Evolutionary conservation across 2,888 invertebrate genomes (phyloP).

Genomic region (Sialis fuliginosa): DNA sequence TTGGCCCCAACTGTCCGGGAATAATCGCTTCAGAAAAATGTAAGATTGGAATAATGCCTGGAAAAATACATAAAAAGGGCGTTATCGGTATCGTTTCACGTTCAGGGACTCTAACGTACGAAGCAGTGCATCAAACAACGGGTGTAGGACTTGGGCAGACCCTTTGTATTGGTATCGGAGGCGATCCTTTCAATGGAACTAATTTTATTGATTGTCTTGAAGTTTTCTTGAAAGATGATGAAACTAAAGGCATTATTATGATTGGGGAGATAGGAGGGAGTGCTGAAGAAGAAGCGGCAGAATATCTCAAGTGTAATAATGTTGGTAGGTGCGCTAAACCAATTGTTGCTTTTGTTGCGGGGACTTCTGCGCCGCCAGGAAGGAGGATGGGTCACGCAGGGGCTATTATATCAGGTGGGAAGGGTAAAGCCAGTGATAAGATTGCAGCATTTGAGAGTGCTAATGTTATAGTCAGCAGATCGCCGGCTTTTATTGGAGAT

Average conservation of each 20-base stretch:
- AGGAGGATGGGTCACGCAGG: slow-evolving; percentile 98
- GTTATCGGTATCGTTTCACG: slow-evolving; percentile 55
- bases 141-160: slow-evolving; percentile 74
- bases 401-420: slow-evolving; percentile 95
- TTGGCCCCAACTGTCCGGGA: slow-evolving; percentile 75
- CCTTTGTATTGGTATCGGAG: slow-evolving; percentile 91
- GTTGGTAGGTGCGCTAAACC: slow-evolving; percentile 75
- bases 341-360: slow-evolving; percentile 95
- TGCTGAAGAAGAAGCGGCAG: slow-evolving; percentile 90
- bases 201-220: slow-evolving; percentile 96
- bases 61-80: slow-evolving; percentile 57
- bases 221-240: slow-evolving; percentile 76
- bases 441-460: slow-evolving; percentile 79
- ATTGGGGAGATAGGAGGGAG: slow-evolving; percentile 98
- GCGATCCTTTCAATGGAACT: slow-evolving; percentile 96
- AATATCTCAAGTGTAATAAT: slow-evolving; percentile 62
- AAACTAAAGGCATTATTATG: slow-evolving; percentile 83
- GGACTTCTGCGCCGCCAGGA: slow-evolving; percentile 91
- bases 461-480: slow-evolving; percentile 75
- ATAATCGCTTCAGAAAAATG: slow-evolving; percentile 59
- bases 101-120: slow-evolving; percentile 58
- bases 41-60: slow-evolving; percentile 80
- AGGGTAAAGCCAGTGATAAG: slow-evolving; percentile 90
- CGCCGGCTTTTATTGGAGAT: slow-evolving; percentile 81
- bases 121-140: slow-evolving; percentile 60